Conservation (phyloP, 2,888 invertebrate species). For the Geophilus truncorum region DNA sequence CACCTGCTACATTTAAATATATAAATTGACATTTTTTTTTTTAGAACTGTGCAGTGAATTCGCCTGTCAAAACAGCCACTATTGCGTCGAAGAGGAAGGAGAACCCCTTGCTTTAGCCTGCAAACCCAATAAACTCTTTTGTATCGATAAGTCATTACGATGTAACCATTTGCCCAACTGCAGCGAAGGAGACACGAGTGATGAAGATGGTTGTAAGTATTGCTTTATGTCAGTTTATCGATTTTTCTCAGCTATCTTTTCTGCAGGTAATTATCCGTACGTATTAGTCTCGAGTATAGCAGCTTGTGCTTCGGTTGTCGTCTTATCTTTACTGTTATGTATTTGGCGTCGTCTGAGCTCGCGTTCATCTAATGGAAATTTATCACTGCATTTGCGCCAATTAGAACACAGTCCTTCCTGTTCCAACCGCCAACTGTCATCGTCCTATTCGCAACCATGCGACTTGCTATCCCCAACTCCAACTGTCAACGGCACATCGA, state of each 20-base stretch:
- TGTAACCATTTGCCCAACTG: conserved; percentile 50
- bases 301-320: background rate
- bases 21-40: background rate
- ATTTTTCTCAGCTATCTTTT: background rate
- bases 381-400: conserved; percentile 40
- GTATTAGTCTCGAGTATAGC: conserved; percentile 18
- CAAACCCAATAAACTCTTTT: conserved; percentile 44
- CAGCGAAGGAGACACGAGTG: conserved; percentile 48
- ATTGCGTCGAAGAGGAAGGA: conserved; percentile 45
- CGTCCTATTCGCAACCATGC: conserved; percentile 36
- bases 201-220: conserved; percentile 46
- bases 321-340: conserved; percentile 18
- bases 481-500: background rate
- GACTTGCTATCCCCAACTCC: conserved; percentile 35
- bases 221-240: no score
- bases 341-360: conserved; percentile 28
- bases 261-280: conserved; percentile 29
- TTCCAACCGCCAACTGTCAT: conserved; percentile 35
- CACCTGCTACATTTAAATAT: no score
- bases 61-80: conserved; percentile 46
- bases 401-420: conserved; percentile 40
- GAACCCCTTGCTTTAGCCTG: conserved; percentile 40
- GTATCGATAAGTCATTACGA: conserved; percentile 47
- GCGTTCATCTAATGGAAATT: conserved; percentile 35
- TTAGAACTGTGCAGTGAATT: conserved; percentile 44